phyloP scores from a whole-genome alignment of 1,140 invertebrate genomes.

The Tribolium madens region DNA sequence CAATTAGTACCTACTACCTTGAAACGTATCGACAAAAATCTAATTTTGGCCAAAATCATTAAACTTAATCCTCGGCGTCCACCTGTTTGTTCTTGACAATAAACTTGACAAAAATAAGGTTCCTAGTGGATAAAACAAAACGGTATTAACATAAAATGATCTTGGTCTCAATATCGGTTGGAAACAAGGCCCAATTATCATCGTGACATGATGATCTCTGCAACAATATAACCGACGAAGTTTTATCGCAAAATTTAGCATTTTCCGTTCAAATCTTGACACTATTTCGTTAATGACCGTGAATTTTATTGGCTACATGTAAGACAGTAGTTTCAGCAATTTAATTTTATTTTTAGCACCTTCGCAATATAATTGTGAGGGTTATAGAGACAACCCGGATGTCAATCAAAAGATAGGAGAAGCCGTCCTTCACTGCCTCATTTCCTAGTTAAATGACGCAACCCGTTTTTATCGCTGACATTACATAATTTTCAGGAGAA shows the following conservation, averaged over 20 bases:
- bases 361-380: neutral
- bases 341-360: conserved; percentile 5
- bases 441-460: conserved; percentile 37
- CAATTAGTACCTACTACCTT: neutral
- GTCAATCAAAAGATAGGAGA: conserved; percentile 27
- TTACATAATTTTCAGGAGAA: conserved; percentile 24
- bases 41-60: conserved; percentile 12
- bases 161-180: conserved; percentile 23
- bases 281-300: neutral
- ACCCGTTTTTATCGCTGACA: neutral
- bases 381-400: conserved; percentile 14
- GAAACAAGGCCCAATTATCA: conserved; percentile 19
- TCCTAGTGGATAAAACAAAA: neutral
- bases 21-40: conserved; percentile 27
- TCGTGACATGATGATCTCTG: conserved; percentile 21
- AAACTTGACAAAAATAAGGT: conserved; percentile 41
- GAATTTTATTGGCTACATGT: no score
- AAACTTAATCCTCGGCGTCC: neutral
- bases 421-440: conserved; percentile 5
- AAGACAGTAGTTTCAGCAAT: neutral
- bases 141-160: conserved; percentile 6
- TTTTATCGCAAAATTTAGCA: neutral
- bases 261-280: neutral
- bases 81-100: conserved; percentile 27
- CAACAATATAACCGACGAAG: conserved; percentile 10